Evolutionary conservation across 1,140 invertebrate species (phyloP), one percentile per base, ranked within the genome.

Genomic region (Dufourea novaeangliae): DNA sequence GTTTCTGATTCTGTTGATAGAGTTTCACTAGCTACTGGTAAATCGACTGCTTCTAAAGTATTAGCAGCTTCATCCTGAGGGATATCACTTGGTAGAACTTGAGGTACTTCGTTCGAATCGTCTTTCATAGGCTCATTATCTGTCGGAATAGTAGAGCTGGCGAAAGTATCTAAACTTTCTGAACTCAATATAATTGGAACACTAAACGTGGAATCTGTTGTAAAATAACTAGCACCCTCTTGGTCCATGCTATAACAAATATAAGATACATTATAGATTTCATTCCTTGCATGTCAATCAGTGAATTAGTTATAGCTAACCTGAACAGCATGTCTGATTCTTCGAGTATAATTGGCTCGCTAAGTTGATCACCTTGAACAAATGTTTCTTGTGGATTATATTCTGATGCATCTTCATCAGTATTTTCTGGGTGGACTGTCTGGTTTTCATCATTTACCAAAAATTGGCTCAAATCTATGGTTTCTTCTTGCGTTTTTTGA

Each of bases 311-410:
- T 63, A 25, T 17, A n/a, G 80, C 27, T 82, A 85, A 91, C 91
- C 90, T 91, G 72, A 92, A 92, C 61, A 92, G 77, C 84, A 92
- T 91, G 70, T 92, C 91, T 59, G 87, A 90, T 75, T 91, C 92
- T 84, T 90, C 90, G n/a, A 92, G 88, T 80, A 92, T 92, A 85
- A 92, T 92, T 63, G 91, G 79, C 76, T 88, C 90, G 20, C 79
- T 87, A 46, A 92, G 86, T 64, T 90, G 88, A 80, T 91, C 86
- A 66, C 72, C 86, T 80, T 90, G 87, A 78, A 88, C 83, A 79
- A 90, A 91, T 29, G 86, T 85, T 80, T 91, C 86, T 70, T 89
- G 83, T 12, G 89, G 83, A 88, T 89, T 86, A 61, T 89, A 92
- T 27, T 88, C 83, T 0, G 86, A 75, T 61, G 61, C 71, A 86